A percentile compares a stretch with the other conserved stretches of the same genome.
Conservation (phyloP, 1,140 invertebrate genomes). For the Sycophaga agraensis region DNA sequence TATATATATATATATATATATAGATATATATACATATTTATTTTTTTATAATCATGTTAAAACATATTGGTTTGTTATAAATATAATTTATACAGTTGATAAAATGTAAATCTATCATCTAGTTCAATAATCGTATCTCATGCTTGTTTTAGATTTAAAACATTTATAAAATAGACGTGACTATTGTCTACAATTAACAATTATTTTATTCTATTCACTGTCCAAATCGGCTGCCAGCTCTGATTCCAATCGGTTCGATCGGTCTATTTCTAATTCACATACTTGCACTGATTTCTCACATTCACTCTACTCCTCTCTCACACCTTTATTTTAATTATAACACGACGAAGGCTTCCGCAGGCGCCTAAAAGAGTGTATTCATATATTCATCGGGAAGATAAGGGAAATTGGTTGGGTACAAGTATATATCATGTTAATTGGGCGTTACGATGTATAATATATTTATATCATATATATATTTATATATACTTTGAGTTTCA, state of each 20-base stretch:
- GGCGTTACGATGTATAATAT: constrained; percentile 14
- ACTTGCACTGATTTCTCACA: not conserved
- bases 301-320: not conserved
- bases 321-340: constrained; percentile 1
- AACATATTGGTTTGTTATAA: too few species aligned
- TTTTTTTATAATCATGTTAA: not conserved
- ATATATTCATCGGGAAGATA: constrained; percentile 20
- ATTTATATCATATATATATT: constrained; percentile 19
- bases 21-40: too few species aligned
- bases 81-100: too few species aligned
- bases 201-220: not conserved
- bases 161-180: not conserved
- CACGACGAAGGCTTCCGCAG: constrained; percentile 7
- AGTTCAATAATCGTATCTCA: too few species aligned
- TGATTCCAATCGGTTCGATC: constrained; percentile 4
- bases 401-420: not conserved
- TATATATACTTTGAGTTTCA: constrained; percentile 18
- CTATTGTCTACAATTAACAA: not conserved
- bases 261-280: not conserved
- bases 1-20: too few species aligned
- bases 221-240: constrained; percentile 6
- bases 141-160: not conserved
- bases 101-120: too few species aligned
- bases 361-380: constrained; percentile 5
- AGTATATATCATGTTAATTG: constrained; percentile 15